These are phyloP conservation scores for Zootoca vivipara DNA, from an alignment of 2,113 vertebrate genomes.

Conservation along the genomic window DNA sequence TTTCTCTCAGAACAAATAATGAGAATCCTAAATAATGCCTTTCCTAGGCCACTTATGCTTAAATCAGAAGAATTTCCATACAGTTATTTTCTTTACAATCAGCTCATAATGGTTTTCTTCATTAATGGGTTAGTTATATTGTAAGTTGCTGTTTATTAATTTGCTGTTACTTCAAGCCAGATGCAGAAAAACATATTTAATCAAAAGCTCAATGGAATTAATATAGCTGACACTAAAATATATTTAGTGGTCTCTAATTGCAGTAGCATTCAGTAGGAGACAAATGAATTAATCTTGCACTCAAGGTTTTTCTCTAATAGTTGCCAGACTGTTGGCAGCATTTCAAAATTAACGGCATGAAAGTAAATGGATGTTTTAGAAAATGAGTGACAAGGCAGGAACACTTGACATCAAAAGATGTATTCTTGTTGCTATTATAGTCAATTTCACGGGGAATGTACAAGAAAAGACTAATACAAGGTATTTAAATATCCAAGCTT, in stretches of 20 bases:
- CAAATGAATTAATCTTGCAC: slow-evolving; percentile 69
- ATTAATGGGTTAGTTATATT: slow-evolving; percentile 43
- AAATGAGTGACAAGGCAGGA: slow-evolving; percentile 26
- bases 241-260: slow-evolving; percentile 68
- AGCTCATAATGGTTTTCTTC: slow-evolving; percentile 49
- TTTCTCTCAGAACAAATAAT: not conserved
- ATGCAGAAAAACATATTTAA: slow-evolving; percentile 58
- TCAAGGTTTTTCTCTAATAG: slow-evolving; percentile 46
- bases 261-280: slow-evolving; percentile 62
- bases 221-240: slow-evolving; percentile 60
- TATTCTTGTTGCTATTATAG: slow-evolving; percentile 28
- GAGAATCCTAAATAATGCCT: slow-evolving; percentile 20
- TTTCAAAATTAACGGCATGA: slow-evolving; percentile 50
- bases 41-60: slow-evolving; percentile 47
- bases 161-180: slow-evolving; percentile 66
- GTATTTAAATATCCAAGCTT: not conserved
- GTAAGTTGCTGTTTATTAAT: slow-evolving; percentile 59
- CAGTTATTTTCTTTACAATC: slow-evolving; percentile 62
- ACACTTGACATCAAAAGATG: slow-evolving; percentile 27
- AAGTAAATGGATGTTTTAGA: slow-evolving; percentile 40
- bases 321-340: slow-evolving; percentile 42
- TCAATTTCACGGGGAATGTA: slow-evolving; percentile 11
- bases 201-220: slow-evolving; percentile 67
- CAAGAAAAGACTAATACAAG: not conserved
- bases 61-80: slow-evolving; percentile 31